Evolutionary conservation across 53 echinoderm and acorn worm species (phyloP).

Genomic region (Holothuria scabra): DNA sequence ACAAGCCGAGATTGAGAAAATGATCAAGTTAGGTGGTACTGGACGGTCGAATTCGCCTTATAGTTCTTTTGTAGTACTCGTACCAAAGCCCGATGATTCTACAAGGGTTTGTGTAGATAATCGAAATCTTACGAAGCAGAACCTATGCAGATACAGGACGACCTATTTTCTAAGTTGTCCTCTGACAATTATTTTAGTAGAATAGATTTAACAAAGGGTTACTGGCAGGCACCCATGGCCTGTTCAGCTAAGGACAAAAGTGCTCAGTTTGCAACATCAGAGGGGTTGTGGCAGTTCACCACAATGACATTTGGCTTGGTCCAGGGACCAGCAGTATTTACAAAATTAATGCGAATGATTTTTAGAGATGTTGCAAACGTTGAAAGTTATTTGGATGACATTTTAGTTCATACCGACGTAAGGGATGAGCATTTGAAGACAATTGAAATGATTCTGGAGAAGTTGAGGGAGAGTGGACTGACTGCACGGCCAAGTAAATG

Average conservation of each 20-base stretch:
- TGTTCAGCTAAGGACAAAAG: constrained; percentile 58
- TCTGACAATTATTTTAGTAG: constrained; percentile 45
- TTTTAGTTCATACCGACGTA: constrained; percentile 61
- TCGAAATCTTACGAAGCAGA: constrained; percentile 38
- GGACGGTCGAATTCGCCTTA: no score
- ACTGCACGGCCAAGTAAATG: constrained; percentile 55
- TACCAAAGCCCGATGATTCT: no score
- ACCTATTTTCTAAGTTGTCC: constrained; percentile 41
- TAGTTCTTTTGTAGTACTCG: no score
- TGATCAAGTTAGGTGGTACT: no score
- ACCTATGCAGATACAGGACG: constrained; percentile 35
- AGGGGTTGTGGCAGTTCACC: constrained; percentile 62
- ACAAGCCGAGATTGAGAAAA: no score
- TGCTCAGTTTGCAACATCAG: constrained; percentile 56
- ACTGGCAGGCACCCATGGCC: constrained; percentile 64
- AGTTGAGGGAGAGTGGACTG: constrained; percentile 46
- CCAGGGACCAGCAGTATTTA: constrained; percentile 62
- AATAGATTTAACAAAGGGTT: constrained; percentile 54
- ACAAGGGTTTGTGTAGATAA: not conserved
- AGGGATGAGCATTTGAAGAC: constrained; percentile 59
- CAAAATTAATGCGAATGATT: constrained; percentile 59
- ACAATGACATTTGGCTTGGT: constrained; percentile 78
- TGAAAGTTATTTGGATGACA: constrained; percentile 65
- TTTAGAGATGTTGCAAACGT: constrained; percentile 61
- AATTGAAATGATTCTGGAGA: constrained; percentile 32